Evolutionary conservation across 2,113 vertebrate genomes (phyloP), one percentile per base, ranked within the genome.

Genomic region (Mastomys natalensis): DNA sequence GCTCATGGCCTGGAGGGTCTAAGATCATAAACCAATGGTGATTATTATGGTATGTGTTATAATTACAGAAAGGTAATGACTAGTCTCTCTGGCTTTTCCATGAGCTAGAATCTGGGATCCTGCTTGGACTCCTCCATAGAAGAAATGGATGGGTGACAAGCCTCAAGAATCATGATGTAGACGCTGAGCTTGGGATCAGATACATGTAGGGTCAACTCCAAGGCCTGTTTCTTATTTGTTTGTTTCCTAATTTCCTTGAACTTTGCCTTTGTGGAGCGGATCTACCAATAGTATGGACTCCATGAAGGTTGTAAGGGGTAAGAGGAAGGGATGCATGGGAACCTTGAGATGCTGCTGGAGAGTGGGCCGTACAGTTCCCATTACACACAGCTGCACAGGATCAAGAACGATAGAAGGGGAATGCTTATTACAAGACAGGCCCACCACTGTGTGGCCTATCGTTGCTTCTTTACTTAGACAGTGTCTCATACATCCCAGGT

Each of bases 191-290:
- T 72, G 73, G 80, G 90, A 92, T 60, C 48, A 7, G 58, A 19
- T 1, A 34, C 76, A 58, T 60, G 78, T 31, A 40, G 55, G 40
- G 48, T 80, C 90, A 88, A 21, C 85, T 45, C 51, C 37, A 7
- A 62, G 43, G 45, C 40, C 80, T 90, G 21, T 21, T 51, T 76
- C 62, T 62, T 87, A 17, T 58, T 84, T 87, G 37, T 91, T 10
- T 13, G 40, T 92, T 90, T 92, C 88, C 77, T 26, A 60, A 45
- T 29, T 31, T 93, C 62, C 77, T 11, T 72, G 72, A 66, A 85
- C 64, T 89, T 55, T 87, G 62, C 37, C 68, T 96, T 73, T 91
- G 37, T 73, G 70, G 84, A 87, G 0, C 82, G 43, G 53, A 51
- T 31, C 19, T 31, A 3, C 31, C 40, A 29, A 55, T 15, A 72